Evolutionary conservation across 1,140 invertebrate genomes (phyloP).

Genomic region (Ostrea denselamellosa): DNA sequence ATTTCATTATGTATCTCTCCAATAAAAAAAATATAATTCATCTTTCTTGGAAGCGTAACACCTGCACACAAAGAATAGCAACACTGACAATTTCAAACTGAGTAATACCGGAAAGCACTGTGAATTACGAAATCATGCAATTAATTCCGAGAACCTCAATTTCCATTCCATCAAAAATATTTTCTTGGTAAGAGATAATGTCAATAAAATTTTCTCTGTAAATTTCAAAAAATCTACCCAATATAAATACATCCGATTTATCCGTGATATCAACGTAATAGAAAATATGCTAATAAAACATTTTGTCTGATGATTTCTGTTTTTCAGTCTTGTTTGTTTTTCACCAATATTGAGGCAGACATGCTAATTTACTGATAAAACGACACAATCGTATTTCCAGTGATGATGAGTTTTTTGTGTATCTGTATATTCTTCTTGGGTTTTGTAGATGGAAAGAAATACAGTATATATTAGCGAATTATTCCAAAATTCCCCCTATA

Average conservation of each 20-base stretch:
- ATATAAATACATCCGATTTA: background rate
- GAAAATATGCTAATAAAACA: background rate
- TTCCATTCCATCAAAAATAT: background rate
- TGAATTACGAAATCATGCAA: background rate
- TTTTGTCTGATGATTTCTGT: background rate
- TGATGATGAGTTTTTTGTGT: background rate
- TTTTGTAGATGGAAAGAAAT: background rate
- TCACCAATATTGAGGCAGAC: background rate
- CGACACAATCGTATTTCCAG: background rate
- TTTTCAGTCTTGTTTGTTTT: background rate
- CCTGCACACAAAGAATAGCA: background rate
- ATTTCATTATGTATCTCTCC: too few species aligned
- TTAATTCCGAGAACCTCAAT: background rate
- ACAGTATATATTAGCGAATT: background rate
- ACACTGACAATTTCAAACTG: background rate
- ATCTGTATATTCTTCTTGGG: background rate
- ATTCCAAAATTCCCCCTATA: background rate
- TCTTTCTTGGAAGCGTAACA: background rate
- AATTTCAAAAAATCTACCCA: background rate
- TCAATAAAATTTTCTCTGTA: background rate
- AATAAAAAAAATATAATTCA: background rate
- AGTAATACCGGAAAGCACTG: background rate
- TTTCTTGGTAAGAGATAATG: background rate
- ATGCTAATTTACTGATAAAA: background rate
- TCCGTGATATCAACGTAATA: background rate